Base-by-base conservation (phyloP, 2,888 invertebrate species). In the Lasioglossum pauxillum region DNA sequence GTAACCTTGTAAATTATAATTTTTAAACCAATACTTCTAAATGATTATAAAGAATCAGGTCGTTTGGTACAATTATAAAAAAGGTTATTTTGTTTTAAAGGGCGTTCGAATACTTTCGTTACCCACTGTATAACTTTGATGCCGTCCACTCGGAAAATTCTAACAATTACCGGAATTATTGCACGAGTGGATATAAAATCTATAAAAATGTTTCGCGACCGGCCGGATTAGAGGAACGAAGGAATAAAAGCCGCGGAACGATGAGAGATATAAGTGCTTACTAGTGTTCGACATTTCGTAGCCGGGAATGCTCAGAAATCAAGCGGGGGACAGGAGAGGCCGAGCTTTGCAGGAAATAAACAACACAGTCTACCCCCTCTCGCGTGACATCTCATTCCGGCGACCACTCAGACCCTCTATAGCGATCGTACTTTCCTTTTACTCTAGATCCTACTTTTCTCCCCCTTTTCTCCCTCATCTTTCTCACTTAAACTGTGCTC, bases 401-500 rank as follows among this genome's bases (percentile, higher is more conserved):
- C 23, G 78, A 41, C 79, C 79, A 60, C 73, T 79, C 79, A 78
- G 44, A 53, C 53, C 14, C 44, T 60, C 35, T 67, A 64, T 35
- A 71, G 67, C 41, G 49, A 82, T 75, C 78, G 78, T 71, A 49
- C 74, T 46, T 69, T 69, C 57, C 60, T 53, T 19, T 75, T 80
- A 64, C 80, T 78, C 53, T 82, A 72, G 69, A 78, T 83, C 64
- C 73, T 72, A 64, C 78, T 75, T 83, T 82, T 19, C 75, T n/a
- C 31, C 60, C 73, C 74, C 38, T 53, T 10, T 27, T 19, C 46
- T 49, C 12, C 60, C 77, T 74, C 84, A 57, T 78, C 83, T 82
- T 82, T 84, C 74, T 84, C 57, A 77, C 78, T 84, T 84, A 84
- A 82, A 78, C 71, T 14, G 35, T 49, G 38, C 75, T 60, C 44